phyloP scores from a whole-genome alignment of 2,888 invertebrate genomes.

The Drosophila stalkeri region DNA sequence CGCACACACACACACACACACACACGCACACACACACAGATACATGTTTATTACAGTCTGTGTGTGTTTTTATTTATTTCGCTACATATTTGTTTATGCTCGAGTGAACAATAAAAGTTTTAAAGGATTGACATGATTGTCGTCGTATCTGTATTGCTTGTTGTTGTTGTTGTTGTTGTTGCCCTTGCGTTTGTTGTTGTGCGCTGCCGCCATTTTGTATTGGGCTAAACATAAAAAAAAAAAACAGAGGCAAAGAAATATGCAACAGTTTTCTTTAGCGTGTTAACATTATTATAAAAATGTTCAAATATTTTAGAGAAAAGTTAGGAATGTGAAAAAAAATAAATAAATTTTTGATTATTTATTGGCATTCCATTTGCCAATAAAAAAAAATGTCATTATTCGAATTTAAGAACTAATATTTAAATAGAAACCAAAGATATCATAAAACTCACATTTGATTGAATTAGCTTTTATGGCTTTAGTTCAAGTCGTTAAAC shows the following conservation, averaged over 20 bases:
- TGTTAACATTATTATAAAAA: no score
- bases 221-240: slow-evolving; percentile 21
- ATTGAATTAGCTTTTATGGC: not conserved
- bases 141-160: slow-evolving; percentile 10
- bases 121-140: slow-evolving; percentile 71
- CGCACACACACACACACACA: not conserved
- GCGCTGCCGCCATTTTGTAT: slow-evolving; percentile 60
- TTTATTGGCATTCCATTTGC: not conserved
- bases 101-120: slow-evolving; percentile 74
- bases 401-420: not conserved
- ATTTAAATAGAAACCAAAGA: not conserved
- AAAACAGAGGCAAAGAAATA: slow-evolving; percentile 27
- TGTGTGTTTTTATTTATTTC: slow-evolving; percentile 67
- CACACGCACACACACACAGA: not conserved
- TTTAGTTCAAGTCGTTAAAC: slow-evolving; percentile 22
- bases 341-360: not conserved
- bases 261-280: slow-evolving; percentile 62
- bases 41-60: slow-evolving; percentile 3
- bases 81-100: slow-evolving; percentile 67
- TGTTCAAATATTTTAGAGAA: slow-evolving; percentile 8
- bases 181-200: slow-evolving; percentile 13
- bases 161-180: slow-evolving; percentile 29
- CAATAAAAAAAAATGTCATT: not conserved
- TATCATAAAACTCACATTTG: slow-evolving; percentile 1
- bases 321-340: not conserved